These are phyloP conservation scores for Aphaenogaster ashmeadi DNA, from an alignment of 1,140 invertebrate species.

Conservation along the genomic window DNA sequence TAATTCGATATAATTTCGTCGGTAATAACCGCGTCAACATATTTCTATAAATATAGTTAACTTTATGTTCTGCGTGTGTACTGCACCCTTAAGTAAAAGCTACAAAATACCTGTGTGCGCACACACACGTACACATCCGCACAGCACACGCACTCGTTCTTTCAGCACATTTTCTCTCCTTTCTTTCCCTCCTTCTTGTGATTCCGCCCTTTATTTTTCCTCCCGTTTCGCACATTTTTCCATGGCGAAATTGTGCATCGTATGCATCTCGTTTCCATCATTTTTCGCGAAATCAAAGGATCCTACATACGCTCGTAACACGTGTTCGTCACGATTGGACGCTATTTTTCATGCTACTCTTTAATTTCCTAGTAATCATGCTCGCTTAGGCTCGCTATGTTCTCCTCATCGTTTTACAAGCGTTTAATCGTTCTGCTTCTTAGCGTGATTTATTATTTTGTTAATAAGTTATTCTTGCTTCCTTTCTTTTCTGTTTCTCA, in stretches of 20 bases:
- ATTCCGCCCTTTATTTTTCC: constrained; percentile 9
- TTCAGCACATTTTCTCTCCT: not conserved
- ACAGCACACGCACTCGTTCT: not conserved
- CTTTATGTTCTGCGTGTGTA: constrained; percentile 76
- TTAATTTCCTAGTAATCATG: constrained; percentile 15
- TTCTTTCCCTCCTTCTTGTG: not conserved
- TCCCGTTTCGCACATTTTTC: not conserved
- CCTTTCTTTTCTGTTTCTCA: not conserved
- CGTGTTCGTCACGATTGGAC: not conserved
- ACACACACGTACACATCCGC: constrained; percentile 4
- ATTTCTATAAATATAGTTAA: constrained; percentile 87
- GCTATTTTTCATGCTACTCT: constrained; percentile 20
- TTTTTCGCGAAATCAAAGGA: constrained; percentile 8
- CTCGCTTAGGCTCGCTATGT: not conserved
- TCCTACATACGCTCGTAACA: constrained; percentile 1
- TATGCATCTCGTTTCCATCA: not conserved
- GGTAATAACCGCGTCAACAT: constrained; percentile 80
- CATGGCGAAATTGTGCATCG: not conserved
- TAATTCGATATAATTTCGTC: constrained; percentile 77
- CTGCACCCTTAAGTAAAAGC: constrained; percentile 81
- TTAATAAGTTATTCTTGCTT: not conserved
- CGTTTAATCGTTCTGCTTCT: constrained; percentile 35
- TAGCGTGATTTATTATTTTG: constrained; percentile 40
- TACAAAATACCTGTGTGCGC: constrained; percentile 80
- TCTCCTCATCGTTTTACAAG: constrained; percentile 36